These are phyloP conservation scores for Indicator maculatus DNA, from an alignment of 2,113 vertebrate species.

Conservation along the genomic window DNA sequence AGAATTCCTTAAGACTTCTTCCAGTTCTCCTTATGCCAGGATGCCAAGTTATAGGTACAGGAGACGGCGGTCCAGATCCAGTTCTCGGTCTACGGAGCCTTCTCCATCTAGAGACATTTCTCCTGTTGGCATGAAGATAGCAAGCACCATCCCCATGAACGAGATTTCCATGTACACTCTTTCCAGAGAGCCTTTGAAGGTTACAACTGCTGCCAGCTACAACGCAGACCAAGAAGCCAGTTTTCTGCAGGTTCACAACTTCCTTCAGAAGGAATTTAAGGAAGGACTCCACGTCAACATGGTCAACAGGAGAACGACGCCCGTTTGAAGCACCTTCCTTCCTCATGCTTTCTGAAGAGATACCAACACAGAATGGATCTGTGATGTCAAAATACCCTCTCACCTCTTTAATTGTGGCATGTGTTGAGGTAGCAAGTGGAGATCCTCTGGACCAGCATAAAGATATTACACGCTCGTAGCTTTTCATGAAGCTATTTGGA, in stretches of 20 bases:
- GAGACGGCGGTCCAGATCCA: slow-evolving; percentile 87
- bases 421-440: slow-evolving; percentile 35
- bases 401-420: slow-evolving; percentile 52
- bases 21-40: slow-evolving; percentile 93
- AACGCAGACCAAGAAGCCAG: slow-evolving; percentile 90
- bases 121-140: slow-evolving; percentile 86
- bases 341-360: not conserved
- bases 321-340: slow-evolving; percentile 82
- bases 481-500: slow-evolving; percentile 65
- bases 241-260: slow-evolving; percentile 96
- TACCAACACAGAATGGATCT: slow-evolving; percentile 12
- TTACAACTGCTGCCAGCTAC: slow-evolving; percentile 87
- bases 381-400: slow-evolving; percentile 50
- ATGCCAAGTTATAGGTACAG: slow-evolving; percentile 96
- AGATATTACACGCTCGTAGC: slow-evolving; percentile 50
- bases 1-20: slow-evolving; percentile 91
- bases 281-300: slow-evolving; percentile 83
- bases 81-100: slow-evolving; percentile 90
- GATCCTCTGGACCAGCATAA: slow-evolving; percentile 28
- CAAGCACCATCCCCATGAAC: slow-evolving; percentile 85
- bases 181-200: slow-evolving; percentile 87
- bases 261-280: slow-evolving; percentile 94
- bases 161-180: slow-evolving; percentile 97
- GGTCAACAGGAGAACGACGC: slow-evolving; percentile 94
- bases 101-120: slow-evolving; percentile 90